These are phyloP conservation scores for Antechinus flavipes DNA, from an alignment of 2,113 vertebrate genomes.

Conservation along the genomic window DNA sequence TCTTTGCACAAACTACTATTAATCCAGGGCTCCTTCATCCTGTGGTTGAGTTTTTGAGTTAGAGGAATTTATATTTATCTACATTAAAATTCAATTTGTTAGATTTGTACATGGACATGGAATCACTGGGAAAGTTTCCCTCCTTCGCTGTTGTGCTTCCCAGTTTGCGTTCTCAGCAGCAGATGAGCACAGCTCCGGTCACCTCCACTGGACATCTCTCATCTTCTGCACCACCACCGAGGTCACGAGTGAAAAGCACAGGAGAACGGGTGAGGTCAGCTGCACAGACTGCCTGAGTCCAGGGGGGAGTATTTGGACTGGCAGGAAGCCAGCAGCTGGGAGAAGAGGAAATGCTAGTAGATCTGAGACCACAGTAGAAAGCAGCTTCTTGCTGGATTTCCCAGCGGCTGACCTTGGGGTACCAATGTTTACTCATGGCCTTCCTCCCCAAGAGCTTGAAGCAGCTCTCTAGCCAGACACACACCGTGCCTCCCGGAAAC, in stretches of 20 bases:
- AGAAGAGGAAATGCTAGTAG: slow-evolving; percentile 69
- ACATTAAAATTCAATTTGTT: background rate
- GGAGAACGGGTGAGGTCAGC: background rate
- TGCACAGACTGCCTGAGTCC: background rate
- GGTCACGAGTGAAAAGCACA: background rate
- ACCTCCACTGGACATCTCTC: background rate
- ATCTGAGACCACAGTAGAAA: slow-evolving; percentile 61
- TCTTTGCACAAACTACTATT: background rate
- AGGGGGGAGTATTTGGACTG: slow-evolving; percentile 31
- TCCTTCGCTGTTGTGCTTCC: background rate
- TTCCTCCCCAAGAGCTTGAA: slow-evolving; percentile 75
- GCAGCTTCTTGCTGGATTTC: slow-evolving; percentile 69
- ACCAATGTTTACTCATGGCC: slow-evolving; percentile 80
- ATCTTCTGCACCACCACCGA: background rate
- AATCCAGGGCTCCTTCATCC: background rate
- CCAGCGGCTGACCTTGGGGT: slow-evolving; percentile 72
- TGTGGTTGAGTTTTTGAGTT: background rate
- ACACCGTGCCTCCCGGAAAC: slow-evolving; percentile 61
- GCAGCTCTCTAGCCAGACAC: slow-evolving; percentile 54
- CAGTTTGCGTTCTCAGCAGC: background rate
- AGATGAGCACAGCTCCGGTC: background rate
- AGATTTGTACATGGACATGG: background rate
- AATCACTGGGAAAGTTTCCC: background rate
- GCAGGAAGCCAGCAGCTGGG: slow-evolving; percentile 75
- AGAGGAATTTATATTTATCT: background rate